Evolutionary conservation across 2,797 vertebrate species (phyloP), one percentile per base, ranked within the genome.

Genomic region (Semotilus atromaculatus): DNA sequence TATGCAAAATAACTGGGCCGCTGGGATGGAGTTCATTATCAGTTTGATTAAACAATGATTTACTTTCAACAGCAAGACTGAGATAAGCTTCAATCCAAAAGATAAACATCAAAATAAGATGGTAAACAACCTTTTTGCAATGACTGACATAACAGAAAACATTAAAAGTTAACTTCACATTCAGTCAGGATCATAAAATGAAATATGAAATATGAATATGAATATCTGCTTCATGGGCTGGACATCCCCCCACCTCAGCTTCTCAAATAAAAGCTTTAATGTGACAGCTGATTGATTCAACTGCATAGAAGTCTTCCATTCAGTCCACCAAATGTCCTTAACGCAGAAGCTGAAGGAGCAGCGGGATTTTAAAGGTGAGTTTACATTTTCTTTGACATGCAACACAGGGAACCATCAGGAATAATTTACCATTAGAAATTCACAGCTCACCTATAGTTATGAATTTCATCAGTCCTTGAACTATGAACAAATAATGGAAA

Each of bases 211-310:
- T 45, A 70, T 43, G 74, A 53, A 81, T 60, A 81, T 81, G 51
- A 76, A 55, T 72, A 38, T 82, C 60, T 66, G 73, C 29, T 76
- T 16, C 73, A 70, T 82, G 80, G 75, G 77, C 26, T 31, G 58
- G 80, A 58, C 80, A 58, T 34, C 80, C 75, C 45, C 81, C 40
- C 34, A 77, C 34, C 74, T 29, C 11, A 73, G 31, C 68, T 79
- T 53, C 43, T 71, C 85, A 83, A 86, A 86, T 86, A 79, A 83
- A 86, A 83, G 81, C 81, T 73, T 79, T 79, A 71, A 83, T 67
- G 66, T 79, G 85, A 73, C 74, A 66, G 67, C 74, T 55, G 85
- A 86, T 86, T 77, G 75, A 86, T 82, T 83, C 68, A 83, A 74
- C 74, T 78, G 74, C 68, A 80, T 80, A 34, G 60, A 85, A n/a